Conservation (phyloP, 2,797 vertebrate genomes). For the Thunnus albacares region DNA sequence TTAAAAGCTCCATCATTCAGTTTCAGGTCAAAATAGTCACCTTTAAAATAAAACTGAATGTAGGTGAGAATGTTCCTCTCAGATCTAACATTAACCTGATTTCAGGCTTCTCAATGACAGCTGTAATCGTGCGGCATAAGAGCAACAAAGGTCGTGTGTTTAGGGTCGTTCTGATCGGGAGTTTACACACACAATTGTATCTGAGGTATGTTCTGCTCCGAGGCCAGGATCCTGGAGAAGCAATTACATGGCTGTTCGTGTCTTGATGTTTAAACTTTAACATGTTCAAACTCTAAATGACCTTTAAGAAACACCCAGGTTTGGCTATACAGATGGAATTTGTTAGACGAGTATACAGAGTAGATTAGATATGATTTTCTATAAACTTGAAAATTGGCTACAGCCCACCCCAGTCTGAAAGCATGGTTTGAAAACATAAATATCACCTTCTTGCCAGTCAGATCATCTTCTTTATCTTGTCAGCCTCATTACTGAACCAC, state of each 20-base stretch:
- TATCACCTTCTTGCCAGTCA: background rate
- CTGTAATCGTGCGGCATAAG: background rate
- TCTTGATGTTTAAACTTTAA: slow-evolving; percentile 33
- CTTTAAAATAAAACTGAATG: slow-evolving; percentile 1
- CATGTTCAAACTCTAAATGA: background rate
- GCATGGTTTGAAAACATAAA: background rate
- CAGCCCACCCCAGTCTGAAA: background rate
- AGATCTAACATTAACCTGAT: background rate
- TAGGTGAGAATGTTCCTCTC: background rate
- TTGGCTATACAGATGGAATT: background rate
- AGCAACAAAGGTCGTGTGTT: background rate
- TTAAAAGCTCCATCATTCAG: background rate
- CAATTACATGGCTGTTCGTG: slow-evolving; percentile 21
- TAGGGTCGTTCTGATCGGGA: background rate
- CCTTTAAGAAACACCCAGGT: background rate
- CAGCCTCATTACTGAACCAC: slow-evolving; percentile 3
- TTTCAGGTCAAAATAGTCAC: background rate
- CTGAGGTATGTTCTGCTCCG: slow-evolving; percentile 1
- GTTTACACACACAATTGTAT: background rate
- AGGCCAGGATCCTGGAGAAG: background rate
- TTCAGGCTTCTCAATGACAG: background rate
- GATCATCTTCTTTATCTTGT: background rate
- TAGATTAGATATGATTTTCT: background rate
- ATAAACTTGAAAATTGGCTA: background rate
- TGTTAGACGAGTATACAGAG: background rate